Conservation (phyloP, 1,140 invertebrate species). For the Aphaenogaster rudis region DNA sequence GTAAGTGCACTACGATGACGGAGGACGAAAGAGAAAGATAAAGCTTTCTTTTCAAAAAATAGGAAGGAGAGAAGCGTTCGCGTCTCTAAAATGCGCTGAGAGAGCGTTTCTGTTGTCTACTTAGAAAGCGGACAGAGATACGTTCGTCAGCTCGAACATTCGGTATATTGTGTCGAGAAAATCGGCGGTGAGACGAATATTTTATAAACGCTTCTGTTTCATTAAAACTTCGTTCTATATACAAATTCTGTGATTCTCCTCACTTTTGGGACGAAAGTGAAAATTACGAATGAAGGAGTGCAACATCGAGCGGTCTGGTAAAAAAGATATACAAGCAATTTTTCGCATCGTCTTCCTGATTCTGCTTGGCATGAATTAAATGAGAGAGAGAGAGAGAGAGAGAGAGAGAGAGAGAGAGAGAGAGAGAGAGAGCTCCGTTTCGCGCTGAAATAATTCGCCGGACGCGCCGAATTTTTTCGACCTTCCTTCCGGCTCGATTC, state of each 20-base stretch:
- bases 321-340: neutral
- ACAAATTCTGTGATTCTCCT: neutral
- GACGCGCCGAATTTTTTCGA: constrained; percentile 45
- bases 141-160: constrained; percentile 15
- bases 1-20: constrained; percentile 57
- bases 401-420: neutral
- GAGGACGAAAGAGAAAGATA: constrained; percentile 55
- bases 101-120: constrained; percentile 30
- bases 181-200: constrained; percentile 10
- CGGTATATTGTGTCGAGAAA: neutral
- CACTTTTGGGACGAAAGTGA: neutral
- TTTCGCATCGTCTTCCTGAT: neutral
- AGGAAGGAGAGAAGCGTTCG: constrained; percentile 6
- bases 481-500: constrained; percentile 58
- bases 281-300: neutral
- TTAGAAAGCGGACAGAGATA: constrained; percentile 12
- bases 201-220: neutral
- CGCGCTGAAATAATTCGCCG: constrained; percentile 34
- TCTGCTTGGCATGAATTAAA: neutral
- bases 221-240: neutral
- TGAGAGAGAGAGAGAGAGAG: neutral
- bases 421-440: constrained; percentile 1
- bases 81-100: constrained; percentile 14
- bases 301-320: neutral
- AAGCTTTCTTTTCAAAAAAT: constrained; percentile 46